Base-by-base conservation (phyloP, 1,140 invertebrate species). In the Calephelis nemesis region DNA sequence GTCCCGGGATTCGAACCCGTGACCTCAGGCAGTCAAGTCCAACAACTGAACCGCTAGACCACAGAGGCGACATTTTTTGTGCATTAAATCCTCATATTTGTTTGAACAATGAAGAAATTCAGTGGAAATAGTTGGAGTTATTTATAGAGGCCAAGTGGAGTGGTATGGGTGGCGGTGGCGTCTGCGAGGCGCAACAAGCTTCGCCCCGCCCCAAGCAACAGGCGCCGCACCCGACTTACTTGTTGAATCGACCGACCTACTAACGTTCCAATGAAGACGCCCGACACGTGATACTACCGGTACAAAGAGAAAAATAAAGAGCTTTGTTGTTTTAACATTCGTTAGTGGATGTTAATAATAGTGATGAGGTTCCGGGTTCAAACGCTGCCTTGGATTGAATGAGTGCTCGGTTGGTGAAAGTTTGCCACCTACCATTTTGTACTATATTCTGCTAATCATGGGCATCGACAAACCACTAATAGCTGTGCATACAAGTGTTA, bases 181-280 rank as follows among this genome's bases (percentile, higher is more conserved):
- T 87, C 85, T 85, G 70, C 71, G 77, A 82, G 85, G 80, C 87
- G 87, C 87, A 87, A 88, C 84, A 88, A 84, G 82, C 82, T 77
- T 76, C 74, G 79, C 76, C 77, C 82, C 81, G 75, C 80, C 80
- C 74, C 72, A 68, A 80, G 85, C 88, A 90, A 88, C 88, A 88
- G 86, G 87, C 85, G 76, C 81, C 79, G 76, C 79, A 69, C 79
- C 83, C 81, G 81, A 79, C 82, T 81, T 83, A 88, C 87, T 89
- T 91, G 88, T 91, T 91, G 88, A 89, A 91, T 89, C 85, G 87
- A 91, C 86, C 87, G 87, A 91, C 87, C 88, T 91, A 89, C 85
- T 89, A 91, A 91, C 82, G 83, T 85, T 78, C 73, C 81, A 79
- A 83, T 80, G 74, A 83, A 84, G 82, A 82, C 78, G 81, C 73